Evolutionary conservation across 1,140 invertebrate genomes (phyloP), one percentile per base, ranked within the genome.

Genomic region (Drosophila baimaii): DNA sequence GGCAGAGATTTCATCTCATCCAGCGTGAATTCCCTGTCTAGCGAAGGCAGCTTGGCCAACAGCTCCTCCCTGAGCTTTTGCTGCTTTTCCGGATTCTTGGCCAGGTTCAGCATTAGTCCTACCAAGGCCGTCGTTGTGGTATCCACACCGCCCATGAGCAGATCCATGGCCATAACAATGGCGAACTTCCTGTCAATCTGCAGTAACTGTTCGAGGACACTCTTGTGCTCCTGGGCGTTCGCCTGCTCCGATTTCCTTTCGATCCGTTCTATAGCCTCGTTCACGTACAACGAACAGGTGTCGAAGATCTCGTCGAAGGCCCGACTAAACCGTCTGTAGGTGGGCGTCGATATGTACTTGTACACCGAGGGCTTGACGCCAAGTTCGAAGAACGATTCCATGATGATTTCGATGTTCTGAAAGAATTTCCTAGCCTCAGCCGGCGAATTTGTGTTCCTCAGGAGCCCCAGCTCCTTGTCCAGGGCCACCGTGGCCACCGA

Each of bases 131-230:
- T 31, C 4, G 49, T 70, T 12, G 74, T 78, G 9, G 95, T 96
- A 91, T 97, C 96, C 35, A 96, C 94, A 31, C 95, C 96, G 31
- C 95, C 95, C 44, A 95, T 93, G 27, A 97, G 75, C 93, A 96
- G 94, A 84, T 97, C 96, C 61, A 94, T 92, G 13, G 95, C 94
- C 94, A 97, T 95, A 5, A 94, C 93, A 31, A 92, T 77, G 2
- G 95, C 95, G 13, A 94, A 91, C 75, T 94, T 92, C 52, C 94
- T 93, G 79, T 95, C 93, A 12, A 94, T 93, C 77, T 92, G 93
- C 5, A 94, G 75, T 47, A 95, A 80, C 79, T 94, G 94, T 69
- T 95, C 93, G 21, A 95, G 82, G 44, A 95, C 90, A 79, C 93
- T 94, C 23, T 27, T 47, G 19, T 33, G 51, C 29, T 52, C 54